phyloP scores from a whole-genome alignment of 2,797 vertebrate genomes.

The Prunella strophiata region DNA sequence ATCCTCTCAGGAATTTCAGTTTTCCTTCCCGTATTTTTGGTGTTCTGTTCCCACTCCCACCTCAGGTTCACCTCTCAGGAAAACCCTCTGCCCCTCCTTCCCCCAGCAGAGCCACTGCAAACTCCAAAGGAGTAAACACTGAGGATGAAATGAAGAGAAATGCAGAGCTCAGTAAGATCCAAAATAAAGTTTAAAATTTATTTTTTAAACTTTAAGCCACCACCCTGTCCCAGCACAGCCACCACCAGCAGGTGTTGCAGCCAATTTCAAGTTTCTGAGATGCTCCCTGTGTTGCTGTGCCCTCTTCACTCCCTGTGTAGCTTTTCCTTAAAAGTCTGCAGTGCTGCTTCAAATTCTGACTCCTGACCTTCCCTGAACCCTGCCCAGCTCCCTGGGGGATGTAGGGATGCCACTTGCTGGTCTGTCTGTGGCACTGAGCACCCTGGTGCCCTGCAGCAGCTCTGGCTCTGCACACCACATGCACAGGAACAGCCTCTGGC shows the following conservation, averaged over 20 bases:
- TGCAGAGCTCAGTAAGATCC: neutral
- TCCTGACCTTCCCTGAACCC: neutral
- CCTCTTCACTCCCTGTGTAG: neutral
- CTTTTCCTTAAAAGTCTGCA: neutral
- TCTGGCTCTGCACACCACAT: neutral
- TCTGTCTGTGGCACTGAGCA: neutral
- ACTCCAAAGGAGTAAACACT: neutral
- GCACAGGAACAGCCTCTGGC: neutral
- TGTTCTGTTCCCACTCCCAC: neutral
- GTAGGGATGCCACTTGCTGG: neutral
- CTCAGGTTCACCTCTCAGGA: neutral
- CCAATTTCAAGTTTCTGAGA: neutral
- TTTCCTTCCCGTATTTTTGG: neutral
- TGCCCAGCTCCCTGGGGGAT: accelerated
- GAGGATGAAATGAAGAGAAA: neutral
- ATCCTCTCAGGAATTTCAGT: neutral
- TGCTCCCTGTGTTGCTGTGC: neutral
- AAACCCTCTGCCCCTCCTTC: neutral
- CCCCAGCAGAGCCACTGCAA: neutral
- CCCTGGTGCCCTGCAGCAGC: neutral
- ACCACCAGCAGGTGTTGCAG: neutral
- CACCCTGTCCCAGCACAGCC: neutral
- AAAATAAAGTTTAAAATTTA: neutral
- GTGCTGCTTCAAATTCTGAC: neutral
- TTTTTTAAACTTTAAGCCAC: neutral